Conservation (phyloP, 2,888 invertebrate genomes). For the Plemyria rubiginata region DNA sequence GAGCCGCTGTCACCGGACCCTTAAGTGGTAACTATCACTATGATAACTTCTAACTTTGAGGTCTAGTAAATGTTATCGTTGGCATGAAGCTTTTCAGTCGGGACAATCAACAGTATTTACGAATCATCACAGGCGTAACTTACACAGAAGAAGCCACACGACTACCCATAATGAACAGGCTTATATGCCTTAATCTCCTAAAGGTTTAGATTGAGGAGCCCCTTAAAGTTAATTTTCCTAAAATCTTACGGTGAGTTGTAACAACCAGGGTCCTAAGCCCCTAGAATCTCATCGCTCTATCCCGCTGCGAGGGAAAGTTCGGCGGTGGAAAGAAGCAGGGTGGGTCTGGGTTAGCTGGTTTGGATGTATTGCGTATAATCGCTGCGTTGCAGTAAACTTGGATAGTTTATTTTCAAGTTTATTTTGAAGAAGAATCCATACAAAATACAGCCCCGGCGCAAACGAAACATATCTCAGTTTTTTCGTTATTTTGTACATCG, state of each 20-base stretch:
- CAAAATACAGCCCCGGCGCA: too few relatives aligned
- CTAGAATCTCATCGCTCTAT: conserved; percentile 37
- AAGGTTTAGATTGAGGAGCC: conserved; percentile 76
- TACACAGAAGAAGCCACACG: conserved; percentile 51
- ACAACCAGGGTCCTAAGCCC: conserved; percentile 50
- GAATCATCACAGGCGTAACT: neutral
- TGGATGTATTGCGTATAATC: conserved; percentile 47
- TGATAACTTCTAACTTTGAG: too few relatives aligned
- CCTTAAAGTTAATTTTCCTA: conserved; percentile 81
- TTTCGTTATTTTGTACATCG: too few relatives aligned
- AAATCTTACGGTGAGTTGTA: conserved; percentile 75
- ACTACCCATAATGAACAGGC: conserved; percentile 62
- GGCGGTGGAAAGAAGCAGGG: conserved; percentile 43
- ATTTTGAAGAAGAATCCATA: too few relatives aligned
- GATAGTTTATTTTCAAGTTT: conserved; percentile 6
- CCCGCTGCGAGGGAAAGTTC: conserved; percentile 35
- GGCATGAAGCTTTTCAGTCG: neutral
- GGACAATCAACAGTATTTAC: neutral
- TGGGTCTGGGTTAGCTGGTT: conserved; percentile 54
- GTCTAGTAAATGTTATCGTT: neutral
- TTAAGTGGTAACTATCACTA: too few relatives aligned
- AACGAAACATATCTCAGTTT: too few relatives aligned
- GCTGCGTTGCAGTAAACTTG: conserved; percentile 10
- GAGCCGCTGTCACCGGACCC: too few relatives aligned
- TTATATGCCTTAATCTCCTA: conserved; percentile 70